These are phyloP conservation scores for Andrena bucephala DNA, from an alignment of 2,888 invertebrate genomes.

Conservation along the genomic window DNA sequence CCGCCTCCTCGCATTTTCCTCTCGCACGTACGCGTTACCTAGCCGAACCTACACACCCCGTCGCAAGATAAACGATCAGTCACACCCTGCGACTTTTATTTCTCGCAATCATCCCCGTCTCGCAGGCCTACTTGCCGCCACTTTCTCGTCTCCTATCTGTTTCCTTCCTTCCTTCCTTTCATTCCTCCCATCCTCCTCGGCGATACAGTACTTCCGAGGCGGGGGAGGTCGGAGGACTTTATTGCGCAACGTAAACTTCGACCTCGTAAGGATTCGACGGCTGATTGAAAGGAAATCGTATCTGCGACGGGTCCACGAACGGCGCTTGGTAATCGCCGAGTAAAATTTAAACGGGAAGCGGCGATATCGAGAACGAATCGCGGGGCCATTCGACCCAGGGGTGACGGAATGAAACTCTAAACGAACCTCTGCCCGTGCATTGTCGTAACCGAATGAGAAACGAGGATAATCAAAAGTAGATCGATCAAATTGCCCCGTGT, in stretches of 20 bases:
- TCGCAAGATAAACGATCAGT: conserved; percentile 80
- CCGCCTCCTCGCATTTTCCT: conserved; percentile 54
- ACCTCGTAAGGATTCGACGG: conserved; percentile 71
- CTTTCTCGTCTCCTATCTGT: conserved; percentile 50
- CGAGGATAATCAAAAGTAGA: conserved; percentile 11
- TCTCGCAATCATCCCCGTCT: conserved; percentile 79
- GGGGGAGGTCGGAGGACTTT: conserved; percentile 61
- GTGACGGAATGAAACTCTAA: background rate
- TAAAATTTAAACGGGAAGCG: conserved; percentile 46
- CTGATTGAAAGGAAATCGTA: conserved; percentile 78
- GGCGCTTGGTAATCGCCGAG: conserved; percentile 47
- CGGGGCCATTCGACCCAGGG: background rate
- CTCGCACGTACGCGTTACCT: conserved; percentile 58
- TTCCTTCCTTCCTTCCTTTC: conserved; percentile 30
- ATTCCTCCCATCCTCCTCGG: conserved; percentile 14
- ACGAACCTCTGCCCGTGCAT: background rate
- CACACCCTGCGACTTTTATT: conserved; percentile 83
- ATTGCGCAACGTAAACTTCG: conserved; percentile 76
- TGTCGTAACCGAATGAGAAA: background rate
- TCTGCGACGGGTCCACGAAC: conserved; percentile 35
- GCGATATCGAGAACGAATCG: conserved; percentile 26
- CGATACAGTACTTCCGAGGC: conserved; percentile 44
- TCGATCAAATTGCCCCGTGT: background rate
- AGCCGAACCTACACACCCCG: conserved; percentile 49
- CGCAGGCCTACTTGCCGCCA: conserved; percentile 67